Evolutionary conservation across 1,140 invertebrate species (phyloP).

Genomic region (Epicauta chinensis): DNA sequence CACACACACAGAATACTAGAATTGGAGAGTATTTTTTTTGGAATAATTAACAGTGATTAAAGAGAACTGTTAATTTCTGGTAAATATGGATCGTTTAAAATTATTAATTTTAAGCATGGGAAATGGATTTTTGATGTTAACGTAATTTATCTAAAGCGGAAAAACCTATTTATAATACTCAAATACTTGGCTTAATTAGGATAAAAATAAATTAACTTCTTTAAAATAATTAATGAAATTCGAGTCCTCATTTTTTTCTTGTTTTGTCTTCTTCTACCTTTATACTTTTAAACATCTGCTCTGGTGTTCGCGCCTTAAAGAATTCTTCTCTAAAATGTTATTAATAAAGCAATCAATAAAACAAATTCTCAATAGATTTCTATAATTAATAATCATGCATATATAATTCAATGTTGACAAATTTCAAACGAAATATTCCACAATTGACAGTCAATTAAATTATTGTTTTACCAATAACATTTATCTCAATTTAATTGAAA

Average conservation of each 20-base stretch:
- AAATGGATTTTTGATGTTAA: neutral
- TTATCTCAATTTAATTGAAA: conserved; percentile 10
- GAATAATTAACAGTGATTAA: neutral
- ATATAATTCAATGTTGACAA: conserved; percentile 4
- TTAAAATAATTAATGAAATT: conserved; percentile 19
- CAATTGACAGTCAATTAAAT: conserved; percentile 12
- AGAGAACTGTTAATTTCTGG: neutral
- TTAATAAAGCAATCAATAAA: neutral
- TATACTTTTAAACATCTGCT: conserved; percentile 2
- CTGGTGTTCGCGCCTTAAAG: neutral
- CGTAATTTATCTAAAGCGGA: conserved; percentile 6
- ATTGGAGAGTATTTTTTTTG: neutral
- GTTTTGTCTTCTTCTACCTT: neutral
- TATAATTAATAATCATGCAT: conserved; percentile 1
- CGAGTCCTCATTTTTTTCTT: conserved; percentile 3
- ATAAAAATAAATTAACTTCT: conserved; percentile 17
- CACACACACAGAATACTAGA: neutral
- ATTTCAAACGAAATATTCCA: conserved; percentile 1
- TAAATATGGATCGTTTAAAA: neutral
- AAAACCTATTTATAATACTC: conserved; percentile 3
- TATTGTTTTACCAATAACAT: conserved; percentile 6
- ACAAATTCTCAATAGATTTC: conserved; percentile 5
- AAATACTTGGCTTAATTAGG: conserved; percentile 11
- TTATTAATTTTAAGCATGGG: neutral
- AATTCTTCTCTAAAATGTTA: conserved; percentile 1